Evolutionary conservation across 2,888 invertebrate genomes (phyloP), one percentile per base, ranked within the genome.

Genomic region (Drosophila fulvimacula): DNA sequence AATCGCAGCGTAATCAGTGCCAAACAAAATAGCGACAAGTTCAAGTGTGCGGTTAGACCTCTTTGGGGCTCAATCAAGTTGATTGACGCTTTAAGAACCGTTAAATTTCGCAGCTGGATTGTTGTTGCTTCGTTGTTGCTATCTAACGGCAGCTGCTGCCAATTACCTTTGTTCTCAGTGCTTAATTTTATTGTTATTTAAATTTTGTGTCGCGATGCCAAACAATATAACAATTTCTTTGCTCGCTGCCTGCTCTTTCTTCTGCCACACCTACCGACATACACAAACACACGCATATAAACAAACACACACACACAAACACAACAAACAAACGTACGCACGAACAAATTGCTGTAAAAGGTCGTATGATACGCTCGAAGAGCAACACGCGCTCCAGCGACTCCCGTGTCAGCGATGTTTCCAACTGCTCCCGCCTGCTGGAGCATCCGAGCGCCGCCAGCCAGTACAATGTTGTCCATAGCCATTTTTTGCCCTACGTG

Each of bases 301-400:
- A 24, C 32, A 13, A 38, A 48, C 5, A 36, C 27, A 30, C 42
- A 46, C 55, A 27, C 27, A 39, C n/a, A 32, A 17, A 27, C 34
- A 46, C 30, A 34, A 46, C 30, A 34, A 48, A 53, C 56, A 7
- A 1, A 36, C 36, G 39, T 24, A 49, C 51, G 39, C 56, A 62
- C 46, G 60, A 38, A 60, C 52, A 34, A 59, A 49, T 19, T 56
- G 42, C 39, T n/a, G 24, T 48, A 72, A 77, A 86, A 92, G 92
- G 92, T 80, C 91, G 92, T 74, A 92, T 92, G 91, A 91, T 90
- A 76, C 91, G 92, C 67, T 92, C 92, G 24, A 92, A 92, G 84
- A 92, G 92, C 81, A 92, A 92, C 73, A 92, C 92, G 44, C 91
- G 91, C 76, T 92, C 92, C 76, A 92, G 92, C 78, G 92, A 92